Percentiles rank a stretch among this genome's conserved stretches.
Evolutionary conservation across 2,797 vertebrate species (phyloP).

Genomic region (Lithobates pipiens): DNA sequence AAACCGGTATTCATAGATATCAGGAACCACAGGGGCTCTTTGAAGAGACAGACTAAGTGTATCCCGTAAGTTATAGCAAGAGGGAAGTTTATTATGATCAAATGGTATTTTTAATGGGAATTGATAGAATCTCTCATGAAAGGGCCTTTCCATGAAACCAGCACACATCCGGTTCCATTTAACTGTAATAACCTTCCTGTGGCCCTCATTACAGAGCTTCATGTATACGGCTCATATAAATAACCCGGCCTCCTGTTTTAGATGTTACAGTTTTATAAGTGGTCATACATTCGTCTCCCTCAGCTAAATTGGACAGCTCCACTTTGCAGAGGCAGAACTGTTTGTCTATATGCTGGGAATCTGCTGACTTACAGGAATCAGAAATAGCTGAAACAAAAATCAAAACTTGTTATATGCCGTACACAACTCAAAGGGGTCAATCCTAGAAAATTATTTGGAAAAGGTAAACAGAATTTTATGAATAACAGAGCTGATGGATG

Average conservation of each 20-base stretch:
- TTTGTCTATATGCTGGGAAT: background rate
- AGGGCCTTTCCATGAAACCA: constrained; percentile 64
- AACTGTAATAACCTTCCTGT: constrained; percentile 60
- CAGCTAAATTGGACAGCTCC: constrained; percentile 32
- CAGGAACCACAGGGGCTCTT: constrained; percentile 62
- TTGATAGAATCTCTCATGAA: constrained; percentile 66
- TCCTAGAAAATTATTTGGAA: too few relatives aligned
- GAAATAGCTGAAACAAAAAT: background rate
- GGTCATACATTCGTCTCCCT: constrained; percentile 46
- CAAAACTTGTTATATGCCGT: background rate
- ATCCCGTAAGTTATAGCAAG: constrained; percentile 43
- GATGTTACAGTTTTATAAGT: constrained; percentile 54
- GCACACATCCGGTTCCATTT: constrained; percentile 64
- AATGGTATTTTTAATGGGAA: constrained; percentile 66
- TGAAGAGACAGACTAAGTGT: constrained; percentile 64
- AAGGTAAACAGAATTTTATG: too few relatives aligned
- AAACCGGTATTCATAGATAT: constrained; percentile 52
- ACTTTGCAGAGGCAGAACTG: constrained; percentile 65
- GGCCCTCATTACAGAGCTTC: constrained; percentile 45
- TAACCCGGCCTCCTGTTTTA: constrained; percentile 46
- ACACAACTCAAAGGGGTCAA: too few relatives aligned
- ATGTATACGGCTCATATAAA: constrained; percentile 25
- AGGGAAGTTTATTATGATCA: constrained; percentile 65
- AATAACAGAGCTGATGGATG: too few relatives aligned
- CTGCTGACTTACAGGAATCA: background rate